phyloP scores from a whole-genome alignment of 1,140 invertebrate genomes.

The Myzus persicae region DNA sequence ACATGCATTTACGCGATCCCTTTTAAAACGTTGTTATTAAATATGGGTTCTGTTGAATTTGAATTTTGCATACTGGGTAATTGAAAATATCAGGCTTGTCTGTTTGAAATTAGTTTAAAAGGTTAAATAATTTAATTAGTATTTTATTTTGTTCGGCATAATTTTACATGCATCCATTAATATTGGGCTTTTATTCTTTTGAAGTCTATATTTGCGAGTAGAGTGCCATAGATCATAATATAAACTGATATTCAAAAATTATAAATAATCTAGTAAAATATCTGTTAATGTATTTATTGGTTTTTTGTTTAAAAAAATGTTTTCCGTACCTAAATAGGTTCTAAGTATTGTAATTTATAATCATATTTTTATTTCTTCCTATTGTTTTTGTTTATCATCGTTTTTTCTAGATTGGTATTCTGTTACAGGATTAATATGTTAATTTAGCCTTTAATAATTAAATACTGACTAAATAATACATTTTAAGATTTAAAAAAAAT shows the following conservation, averaged over 20 bases:
- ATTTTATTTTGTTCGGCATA: background rate
- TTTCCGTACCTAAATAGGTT: background rate
- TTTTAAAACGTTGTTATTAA: background rate
- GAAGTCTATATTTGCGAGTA: no score
- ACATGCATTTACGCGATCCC: background rate
- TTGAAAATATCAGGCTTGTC: background rate
- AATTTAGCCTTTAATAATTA: background rate
- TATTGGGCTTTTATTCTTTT: background rate
- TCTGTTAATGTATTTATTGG: background rate
- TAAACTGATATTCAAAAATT: background rate
- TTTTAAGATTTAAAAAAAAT: background rate
- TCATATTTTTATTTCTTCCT: background rate
- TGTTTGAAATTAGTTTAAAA: conserved; percentile 22
- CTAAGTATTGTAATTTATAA: background rate
- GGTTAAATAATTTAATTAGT: conserved; percentile 22
- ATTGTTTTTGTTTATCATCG: no score
- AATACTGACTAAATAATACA: background rate
- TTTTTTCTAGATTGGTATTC: background rate
- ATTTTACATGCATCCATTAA: background rate
- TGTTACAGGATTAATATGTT: background rate
- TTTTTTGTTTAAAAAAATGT: background rate
- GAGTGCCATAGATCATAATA: background rate
- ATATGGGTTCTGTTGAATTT: background rate
- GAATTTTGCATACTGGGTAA: background rate
- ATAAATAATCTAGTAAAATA: background rate